Evolutionary conservation across 2,113 vertebrate species (phyloP).

Genomic region (Lophius piscatorius): DNA sequence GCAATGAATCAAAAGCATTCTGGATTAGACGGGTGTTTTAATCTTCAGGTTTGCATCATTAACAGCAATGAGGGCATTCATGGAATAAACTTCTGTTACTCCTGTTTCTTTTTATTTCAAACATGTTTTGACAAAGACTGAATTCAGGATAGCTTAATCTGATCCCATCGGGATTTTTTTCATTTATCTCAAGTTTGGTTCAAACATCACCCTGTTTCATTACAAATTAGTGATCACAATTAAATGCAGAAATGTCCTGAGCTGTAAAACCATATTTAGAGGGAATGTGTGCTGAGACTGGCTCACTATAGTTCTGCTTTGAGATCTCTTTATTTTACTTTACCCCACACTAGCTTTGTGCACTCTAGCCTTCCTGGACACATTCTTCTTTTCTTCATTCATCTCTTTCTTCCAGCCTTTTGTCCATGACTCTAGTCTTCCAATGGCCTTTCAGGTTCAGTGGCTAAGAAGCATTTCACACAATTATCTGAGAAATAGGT

Average conservation of each 20-base stretch:
- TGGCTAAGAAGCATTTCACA: constrained; percentile 47
- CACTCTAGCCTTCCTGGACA: constrained; percentile 41
- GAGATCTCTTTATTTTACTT: background rate
- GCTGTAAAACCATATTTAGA: background rate
- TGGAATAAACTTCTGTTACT: no score
- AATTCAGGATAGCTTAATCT: constrained; percentile 19
- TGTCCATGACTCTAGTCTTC: constrained; percentile 55
- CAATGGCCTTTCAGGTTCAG: constrained; percentile 68
- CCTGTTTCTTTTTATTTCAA: no score
- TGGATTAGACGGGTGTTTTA: no score
- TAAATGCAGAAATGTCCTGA: background rate
- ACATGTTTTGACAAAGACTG: constrained; percentile 11
- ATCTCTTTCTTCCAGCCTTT: constrained; percentile 43
- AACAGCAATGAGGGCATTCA: no score
- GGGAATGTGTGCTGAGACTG: background rate
- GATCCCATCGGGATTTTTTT: constrained; percentile 8
- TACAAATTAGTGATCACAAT: constrained; percentile 15
- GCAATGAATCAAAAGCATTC: no score
- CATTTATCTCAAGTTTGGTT: constrained; percentile 9
- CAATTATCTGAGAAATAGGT: constrained; percentile 45
- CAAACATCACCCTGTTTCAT: no score
- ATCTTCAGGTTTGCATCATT: no score
- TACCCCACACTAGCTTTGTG: constrained; percentile 26
- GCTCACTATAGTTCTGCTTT: background rate
- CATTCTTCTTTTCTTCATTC: constrained; percentile 31